Evolutionary conservation across 1,140 invertebrate species (phyloP).

Genomic region (Orius insidiosus): DNA sequence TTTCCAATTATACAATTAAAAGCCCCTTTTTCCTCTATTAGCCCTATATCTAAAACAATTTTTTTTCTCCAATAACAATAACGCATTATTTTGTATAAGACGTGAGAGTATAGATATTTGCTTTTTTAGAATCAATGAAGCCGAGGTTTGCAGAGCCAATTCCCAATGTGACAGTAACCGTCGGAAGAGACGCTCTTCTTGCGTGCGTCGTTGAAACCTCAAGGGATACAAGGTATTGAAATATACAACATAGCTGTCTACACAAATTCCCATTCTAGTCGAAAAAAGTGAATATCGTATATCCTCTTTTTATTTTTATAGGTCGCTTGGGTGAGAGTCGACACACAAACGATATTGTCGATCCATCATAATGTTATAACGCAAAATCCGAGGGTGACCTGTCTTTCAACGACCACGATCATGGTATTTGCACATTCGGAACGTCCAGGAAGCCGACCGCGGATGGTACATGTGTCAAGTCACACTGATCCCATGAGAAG

Average conservation of each 20-base stretch:
- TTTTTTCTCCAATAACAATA: too few species aligned
- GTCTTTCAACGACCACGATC: constrained; percentile 69
- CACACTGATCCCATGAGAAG: constrained; percentile 71
- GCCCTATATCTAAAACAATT: too few species aligned
- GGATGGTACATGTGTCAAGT: constrained; percentile 77
- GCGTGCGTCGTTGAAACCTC: constrained; percentile 90
- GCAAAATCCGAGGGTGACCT: constrained; percentile 68
- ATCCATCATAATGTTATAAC: constrained; percentile 80
- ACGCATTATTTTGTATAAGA: too few species aligned
- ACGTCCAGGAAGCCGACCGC: constrained; percentile 60
- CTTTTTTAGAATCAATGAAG: constrained; percentile 19
- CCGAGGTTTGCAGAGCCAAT: constrained; percentile 46
- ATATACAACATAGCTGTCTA: neutral
- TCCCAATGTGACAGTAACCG: constrained; percentile 80
- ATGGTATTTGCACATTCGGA: constrained; percentile 71
- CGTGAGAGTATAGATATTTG: too few species aligned
- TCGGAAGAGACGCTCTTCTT: constrained; percentile 78
- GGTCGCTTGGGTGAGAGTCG: constrained; percentile 81
- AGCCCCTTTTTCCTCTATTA: too few species aligned
- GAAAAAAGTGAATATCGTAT: constrained; percentile 7
- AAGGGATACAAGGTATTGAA: constrained; percentile 62
- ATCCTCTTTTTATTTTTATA: constrained; percentile 28
- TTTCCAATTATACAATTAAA: too few species aligned
- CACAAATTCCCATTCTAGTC: too few species aligned
- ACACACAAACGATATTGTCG: constrained; percentile 78